Evolutionary conservation across 2,888 invertebrate genomes (phyloP).

Genomic region (Leptodirus hochenwartii): DNA sequence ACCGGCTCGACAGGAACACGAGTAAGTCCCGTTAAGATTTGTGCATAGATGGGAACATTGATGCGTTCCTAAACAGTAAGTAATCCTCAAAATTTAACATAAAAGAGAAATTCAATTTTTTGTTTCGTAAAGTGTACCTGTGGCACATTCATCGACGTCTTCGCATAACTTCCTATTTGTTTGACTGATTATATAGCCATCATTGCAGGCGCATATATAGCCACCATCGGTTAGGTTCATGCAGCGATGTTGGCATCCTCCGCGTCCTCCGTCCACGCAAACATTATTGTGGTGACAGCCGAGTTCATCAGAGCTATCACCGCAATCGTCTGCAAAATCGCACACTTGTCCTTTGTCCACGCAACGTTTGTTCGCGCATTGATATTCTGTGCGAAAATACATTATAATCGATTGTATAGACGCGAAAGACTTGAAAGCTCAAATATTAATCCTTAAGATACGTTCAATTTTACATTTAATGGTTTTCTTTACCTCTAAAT

Average conservation of each 20-base stretch:
- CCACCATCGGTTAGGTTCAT: conserved; percentile 67
- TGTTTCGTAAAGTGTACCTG: too few species aligned
- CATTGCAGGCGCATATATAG: conserved; percentile 80
- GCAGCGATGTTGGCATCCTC: conserved; percentile 87
- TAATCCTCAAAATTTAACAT: too few species aligned
- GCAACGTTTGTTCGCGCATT: conserved; percentile 77
- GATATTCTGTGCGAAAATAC: conserved; percentile 58
- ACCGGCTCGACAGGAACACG: conserved; percentile 72
- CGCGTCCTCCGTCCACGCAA: conserved; percentile 38
- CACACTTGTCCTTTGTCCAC: conserved; percentile 63
- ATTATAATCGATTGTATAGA: too few species aligned
- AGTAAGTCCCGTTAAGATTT: conserved; percentile 79
- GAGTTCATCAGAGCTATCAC: conserved; percentile 74
- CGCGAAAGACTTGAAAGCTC: too few species aligned
- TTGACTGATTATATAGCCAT: conserved; percentile 63
- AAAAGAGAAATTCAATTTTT: too few species aligned
- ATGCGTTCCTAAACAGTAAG: too few species aligned
- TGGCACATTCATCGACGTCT: conserved; percentile 80
- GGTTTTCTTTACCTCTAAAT: too few species aligned
- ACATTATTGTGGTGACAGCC: conserved; percentile 63
- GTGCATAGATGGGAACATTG: conserved; percentile 87
- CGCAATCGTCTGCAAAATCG: conserved; percentile 81
- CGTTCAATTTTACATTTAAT: too few species aligned
- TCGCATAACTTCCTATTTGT: conserved; percentile 68
- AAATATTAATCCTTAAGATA: too few species aligned